phyloP scores from a whole-genome alignment of 2,888 invertebrate genomes.

The Ectemnius continuus region DNA sequence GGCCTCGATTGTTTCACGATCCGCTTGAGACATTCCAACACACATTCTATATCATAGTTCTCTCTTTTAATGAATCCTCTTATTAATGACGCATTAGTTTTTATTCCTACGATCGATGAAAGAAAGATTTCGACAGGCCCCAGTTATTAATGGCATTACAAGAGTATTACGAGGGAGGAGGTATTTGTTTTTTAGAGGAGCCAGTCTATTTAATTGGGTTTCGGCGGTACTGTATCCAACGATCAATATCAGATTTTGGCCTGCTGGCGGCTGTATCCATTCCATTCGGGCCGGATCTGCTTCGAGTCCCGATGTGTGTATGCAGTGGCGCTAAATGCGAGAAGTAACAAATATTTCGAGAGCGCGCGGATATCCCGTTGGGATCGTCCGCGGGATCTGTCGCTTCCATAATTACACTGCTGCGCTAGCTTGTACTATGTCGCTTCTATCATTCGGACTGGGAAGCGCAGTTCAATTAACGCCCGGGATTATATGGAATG shows the following conservation, averaged over 20 bases:
- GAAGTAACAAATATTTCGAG: conserved; percentile 14
- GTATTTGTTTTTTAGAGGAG: background rate
- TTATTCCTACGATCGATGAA: background rate
- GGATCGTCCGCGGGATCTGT: conserved; percentile 9
- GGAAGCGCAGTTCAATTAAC: no score
- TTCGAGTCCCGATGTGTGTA: no score
- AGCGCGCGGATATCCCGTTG: conserved; percentile 14
- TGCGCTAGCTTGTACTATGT: no score
- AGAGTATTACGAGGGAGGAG: background rate
- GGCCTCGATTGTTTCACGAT: no score
- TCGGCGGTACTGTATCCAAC: background rate
- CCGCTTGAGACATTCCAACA: no score
- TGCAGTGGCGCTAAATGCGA: background rate
- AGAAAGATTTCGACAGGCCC: background rate
- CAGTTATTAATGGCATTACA: conserved; percentile 4
- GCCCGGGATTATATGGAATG: no score
- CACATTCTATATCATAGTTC: no score
- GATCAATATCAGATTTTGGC: conserved; percentile 30
- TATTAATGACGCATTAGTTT: no score
- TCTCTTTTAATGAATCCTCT: no score
- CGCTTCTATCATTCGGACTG: no score
- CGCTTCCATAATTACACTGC: no score
- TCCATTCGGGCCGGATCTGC: no score
- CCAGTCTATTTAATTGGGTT: conserved; percentile 15
- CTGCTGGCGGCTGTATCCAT: background rate